Conservation (phyloP, 2,113 vertebrate genomes). For the Stomatorhinus ivindoensis region DNA sequence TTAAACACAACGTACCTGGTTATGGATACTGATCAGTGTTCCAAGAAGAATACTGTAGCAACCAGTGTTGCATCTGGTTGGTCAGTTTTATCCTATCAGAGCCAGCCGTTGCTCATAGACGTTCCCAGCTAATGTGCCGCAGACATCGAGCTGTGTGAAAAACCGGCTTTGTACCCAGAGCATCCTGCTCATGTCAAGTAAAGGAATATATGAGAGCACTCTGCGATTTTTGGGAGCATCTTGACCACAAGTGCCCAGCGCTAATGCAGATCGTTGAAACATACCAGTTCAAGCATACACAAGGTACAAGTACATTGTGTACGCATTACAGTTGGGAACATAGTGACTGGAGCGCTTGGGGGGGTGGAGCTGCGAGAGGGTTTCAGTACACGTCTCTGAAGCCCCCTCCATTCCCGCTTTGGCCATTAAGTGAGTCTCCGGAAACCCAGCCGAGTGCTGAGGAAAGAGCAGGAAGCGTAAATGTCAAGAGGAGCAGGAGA, state of each 20-base stretch:
- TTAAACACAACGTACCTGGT: neutral
- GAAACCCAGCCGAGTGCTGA: neutral
- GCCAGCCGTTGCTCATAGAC: neutral
- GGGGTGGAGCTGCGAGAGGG: neutral
- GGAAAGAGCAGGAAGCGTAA: neutral
- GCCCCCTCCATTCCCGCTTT: neutral
- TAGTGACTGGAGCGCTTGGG: neutral
- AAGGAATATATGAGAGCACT: neutral
- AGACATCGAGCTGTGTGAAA: neutral
- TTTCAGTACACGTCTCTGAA: neutral
- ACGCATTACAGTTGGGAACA: neutral
- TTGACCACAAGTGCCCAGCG: neutral
- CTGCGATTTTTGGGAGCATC: neutral
- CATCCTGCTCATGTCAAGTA: neutral
- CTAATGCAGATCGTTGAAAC: neutral
- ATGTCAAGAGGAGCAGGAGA: constrained; percentile 5
- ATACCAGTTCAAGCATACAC: neutral
- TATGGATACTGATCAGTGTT: neutral
- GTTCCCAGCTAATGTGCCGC: neutral
- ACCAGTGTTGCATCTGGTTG: neutral
- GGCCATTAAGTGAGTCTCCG: constrained; percentile 4
- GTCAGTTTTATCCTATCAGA: neutral
- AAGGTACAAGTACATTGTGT: neutral
- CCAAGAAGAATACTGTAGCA: neutral
- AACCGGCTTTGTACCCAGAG: neutral